Evolutionary conservation across 1,140 invertebrate species (phyloP).

Genomic region (Drosophila seguyi): DNA sequence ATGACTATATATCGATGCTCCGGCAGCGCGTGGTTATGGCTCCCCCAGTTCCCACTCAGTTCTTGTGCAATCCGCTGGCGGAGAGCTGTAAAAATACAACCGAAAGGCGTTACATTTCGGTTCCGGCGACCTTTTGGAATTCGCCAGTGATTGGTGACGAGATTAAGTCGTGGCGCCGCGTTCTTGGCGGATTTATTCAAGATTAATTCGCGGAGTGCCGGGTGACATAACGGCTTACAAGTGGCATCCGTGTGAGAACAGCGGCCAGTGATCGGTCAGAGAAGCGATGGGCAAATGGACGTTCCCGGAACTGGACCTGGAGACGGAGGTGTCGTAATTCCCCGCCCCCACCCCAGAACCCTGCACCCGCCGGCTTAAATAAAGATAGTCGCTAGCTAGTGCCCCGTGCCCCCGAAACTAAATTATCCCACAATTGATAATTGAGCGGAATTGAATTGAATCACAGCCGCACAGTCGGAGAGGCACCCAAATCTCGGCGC

Average conservation of each 20-base stretch:
- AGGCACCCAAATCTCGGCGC: constrained; percentile 43
- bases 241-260: constrained; percentile 16
- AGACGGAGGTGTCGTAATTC: constrained; percentile 55
- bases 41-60: constrained; percentile 23
- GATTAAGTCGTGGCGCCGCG: constrained; percentile 14
- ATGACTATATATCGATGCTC: constrained; percentile 31
- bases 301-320: constrained; percentile 48
- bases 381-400: constrained; percentile 46
- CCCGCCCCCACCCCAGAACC: constrained; percentile 7
- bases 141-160: constrained; percentile 16
- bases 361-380: constrained; percentile 57
- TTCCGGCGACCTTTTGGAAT: constrained; percentile 9
- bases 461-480: constrained; percentile 41
- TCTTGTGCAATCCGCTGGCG: constrained; percentile 36
- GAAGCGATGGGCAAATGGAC: constrained; percentile 26
- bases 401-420: constrained; percentile 60
- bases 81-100: constrained; percentile 19
- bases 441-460: constrained; percentile 79
- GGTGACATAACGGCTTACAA: constrained; percentile 39
- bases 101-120: constrained; percentile 6
- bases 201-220: constrained; percentile 30
- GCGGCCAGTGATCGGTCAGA: constrained; percentile 9
- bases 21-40: constrained; percentile 17
- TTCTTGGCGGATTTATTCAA: constrained; percentile 17
- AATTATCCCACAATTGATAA: constrained; percentile 80